phyloP scores from a whole-genome alignment of 2,113 vertebrate genomes.

The Eclectus roratus region DNA sequence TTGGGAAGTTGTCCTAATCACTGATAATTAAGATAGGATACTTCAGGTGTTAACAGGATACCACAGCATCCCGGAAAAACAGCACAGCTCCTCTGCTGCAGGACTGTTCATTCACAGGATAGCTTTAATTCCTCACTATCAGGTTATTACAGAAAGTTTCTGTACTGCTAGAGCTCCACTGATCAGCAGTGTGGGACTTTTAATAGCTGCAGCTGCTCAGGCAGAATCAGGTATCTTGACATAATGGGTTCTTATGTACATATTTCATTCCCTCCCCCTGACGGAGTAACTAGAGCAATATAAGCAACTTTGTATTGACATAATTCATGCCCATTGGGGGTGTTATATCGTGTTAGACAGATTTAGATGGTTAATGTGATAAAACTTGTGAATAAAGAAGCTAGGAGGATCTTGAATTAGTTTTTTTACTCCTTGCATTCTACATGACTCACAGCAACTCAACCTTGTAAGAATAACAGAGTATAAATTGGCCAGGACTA shows the following conservation, averaged over 20 bases:
- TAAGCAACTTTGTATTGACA: conserved; percentile 3
- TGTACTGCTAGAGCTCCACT: neutral
- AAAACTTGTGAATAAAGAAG: conserved; percentile 16
- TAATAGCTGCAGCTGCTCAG: neutral
- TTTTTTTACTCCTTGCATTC: conserved; percentile 33
- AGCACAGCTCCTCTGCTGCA: neutral
- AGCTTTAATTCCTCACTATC: neutral
- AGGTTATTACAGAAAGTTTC: neutral
- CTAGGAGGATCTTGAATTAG: conserved; percentile 15
- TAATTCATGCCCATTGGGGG: conserved; percentile 18
- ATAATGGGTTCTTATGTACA: neutral
- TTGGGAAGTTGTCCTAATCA: neutral
- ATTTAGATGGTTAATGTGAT: conserved; percentile 48
- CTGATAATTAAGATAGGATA: neutral
- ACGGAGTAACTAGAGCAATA: neutral
- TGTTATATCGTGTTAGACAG: conserved; percentile 51
- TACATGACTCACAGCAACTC: conserved; percentile 33
- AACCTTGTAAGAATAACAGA: conserved; percentile 37
- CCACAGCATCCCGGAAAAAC: neutral
- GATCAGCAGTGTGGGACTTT: neutral
- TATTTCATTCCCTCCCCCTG: neutral
- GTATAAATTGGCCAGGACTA: conserved; percentile 13
- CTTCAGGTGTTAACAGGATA: neutral
- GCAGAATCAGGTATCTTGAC: neutral
- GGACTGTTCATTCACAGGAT: neutral